phyloP scores from a whole-genome alignment of 2,113 vertebrate species.

The Micronisus gabar region DNA sequence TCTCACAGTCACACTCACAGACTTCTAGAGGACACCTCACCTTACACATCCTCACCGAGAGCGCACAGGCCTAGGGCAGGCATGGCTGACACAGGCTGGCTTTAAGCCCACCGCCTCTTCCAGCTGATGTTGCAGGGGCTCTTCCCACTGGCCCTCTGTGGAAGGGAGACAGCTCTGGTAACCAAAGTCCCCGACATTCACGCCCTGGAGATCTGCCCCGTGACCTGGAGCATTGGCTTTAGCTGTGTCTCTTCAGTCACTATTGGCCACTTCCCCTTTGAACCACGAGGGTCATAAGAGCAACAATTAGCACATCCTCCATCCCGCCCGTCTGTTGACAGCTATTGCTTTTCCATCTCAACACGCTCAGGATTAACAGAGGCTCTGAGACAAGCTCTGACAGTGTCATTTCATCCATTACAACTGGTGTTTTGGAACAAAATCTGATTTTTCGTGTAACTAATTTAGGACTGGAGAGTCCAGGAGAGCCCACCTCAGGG shows the following conservation, averaged over 20 bases:
- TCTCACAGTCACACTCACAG: rapidly evolving
- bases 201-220: not conserved
- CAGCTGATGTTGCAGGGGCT: not conserved
- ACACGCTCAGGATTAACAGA: rapidly evolving
- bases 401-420: not conserved
- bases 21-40: not conserved
- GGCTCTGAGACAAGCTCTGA: not conserved
- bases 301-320: not conserved
- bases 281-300: not conserved
- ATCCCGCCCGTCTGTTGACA: not conserved
- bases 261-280: not conserved
- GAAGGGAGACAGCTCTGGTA: not conserved
- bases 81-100: conserved; percentile 26
- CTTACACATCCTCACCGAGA: not conserved
- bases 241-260: not conserved
- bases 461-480: not conserved
- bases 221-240: not conserved
- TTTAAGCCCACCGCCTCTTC: not conserved
- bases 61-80: not conserved
- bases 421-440: not conserved
- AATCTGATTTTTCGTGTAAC: not conserved
- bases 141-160: conserved; percentile 16
- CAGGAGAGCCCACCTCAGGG: not conserved
- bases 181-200: rapidly evolving
- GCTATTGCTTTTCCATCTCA: not conserved